These are phyloP conservation scores for Callospermophilus lateralis DNA, from an alignment of 2,113 vertebrate genomes.

Conservation along the genomic window DNA sequence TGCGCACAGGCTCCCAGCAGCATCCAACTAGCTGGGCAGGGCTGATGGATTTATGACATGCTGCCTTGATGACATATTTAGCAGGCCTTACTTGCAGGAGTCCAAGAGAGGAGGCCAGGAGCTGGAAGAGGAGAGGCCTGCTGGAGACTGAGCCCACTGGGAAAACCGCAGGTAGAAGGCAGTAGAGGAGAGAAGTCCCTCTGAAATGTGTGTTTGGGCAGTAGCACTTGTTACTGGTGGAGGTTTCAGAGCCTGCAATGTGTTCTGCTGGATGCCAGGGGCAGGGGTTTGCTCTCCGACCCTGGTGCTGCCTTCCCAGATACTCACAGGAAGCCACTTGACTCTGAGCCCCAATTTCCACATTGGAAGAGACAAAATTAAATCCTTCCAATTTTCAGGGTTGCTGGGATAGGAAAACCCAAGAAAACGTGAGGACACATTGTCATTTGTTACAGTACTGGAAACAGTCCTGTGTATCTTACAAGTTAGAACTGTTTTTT, in stretches of 20 bases:
- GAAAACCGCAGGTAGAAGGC: not conserved
- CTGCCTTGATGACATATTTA: conserved; percentile 56
- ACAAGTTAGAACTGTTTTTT: not conserved
- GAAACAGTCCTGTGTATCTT: not conserved
- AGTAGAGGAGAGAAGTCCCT: not conserved
- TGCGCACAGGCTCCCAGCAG: not conserved
- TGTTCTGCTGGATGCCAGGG: fast-evolving
- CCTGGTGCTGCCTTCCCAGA: not conserved
- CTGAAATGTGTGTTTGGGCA: not conserved
- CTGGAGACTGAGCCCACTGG: conserved; percentile 3
- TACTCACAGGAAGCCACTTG: fast-evolving
- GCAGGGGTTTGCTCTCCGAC: not conserved
- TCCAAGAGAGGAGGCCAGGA: not conserved
- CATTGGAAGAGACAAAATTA: not conserved
- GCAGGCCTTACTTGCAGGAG: not conserved
- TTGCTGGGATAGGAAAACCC: fast-evolving
- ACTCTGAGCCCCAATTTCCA: not conserved
- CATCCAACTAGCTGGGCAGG: conserved; percentile 9
- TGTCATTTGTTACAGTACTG: not conserved
- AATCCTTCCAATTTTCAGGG: not conserved
- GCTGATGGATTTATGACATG: conserved; percentile 65
- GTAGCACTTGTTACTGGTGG: not conserved
- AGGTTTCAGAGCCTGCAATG: not conserved
- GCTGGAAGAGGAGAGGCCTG: not conserved
- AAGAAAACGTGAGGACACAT: not conserved